Evolutionary conservation across 2,888 invertebrate species (phyloP).

Genomic region (Hirtodrosophila confusa): DNA sequence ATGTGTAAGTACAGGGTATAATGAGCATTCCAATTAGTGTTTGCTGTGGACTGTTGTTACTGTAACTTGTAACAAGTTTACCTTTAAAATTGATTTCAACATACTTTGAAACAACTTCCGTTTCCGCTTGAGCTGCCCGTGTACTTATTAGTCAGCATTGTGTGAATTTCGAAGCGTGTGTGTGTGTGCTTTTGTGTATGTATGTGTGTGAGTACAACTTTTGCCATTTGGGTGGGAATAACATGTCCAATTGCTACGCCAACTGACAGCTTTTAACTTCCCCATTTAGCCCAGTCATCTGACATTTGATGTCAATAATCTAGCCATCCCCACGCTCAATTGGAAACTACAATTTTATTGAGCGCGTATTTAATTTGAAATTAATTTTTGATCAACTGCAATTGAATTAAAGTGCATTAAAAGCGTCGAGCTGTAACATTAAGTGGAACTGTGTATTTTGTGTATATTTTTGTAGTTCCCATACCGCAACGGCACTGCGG

Average conservation of each 20-base stretch:
- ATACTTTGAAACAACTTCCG: slow-evolving; percentile 76
- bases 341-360: slow-evolving; percentile 59
- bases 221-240: slow-evolving; percentile 25
- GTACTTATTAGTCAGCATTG: slow-evolving; percentile 60
- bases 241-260: slow-evolving; percentile 38
- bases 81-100: slow-evolving; percentile 76
- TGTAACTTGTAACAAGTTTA: slow-evolving; percentile 64
- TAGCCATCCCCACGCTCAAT: not conserved
- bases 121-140: slow-evolving; percentile 63
- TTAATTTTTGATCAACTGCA: slow-evolving; percentile 72
- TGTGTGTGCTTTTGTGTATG: slow-evolving; percentile 8
- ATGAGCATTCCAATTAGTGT: slow-evolving; percentile 72
- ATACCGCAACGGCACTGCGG: slow-evolving; percentile 36
- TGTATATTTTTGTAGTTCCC: slow-evolving; percentile 7
- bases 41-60: slow-evolving; percentile 10
- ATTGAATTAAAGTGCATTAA: slow-evolving; percentile 67
- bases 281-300: slow-evolving; percentile 35
- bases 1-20: slow-evolving; percentile 28
- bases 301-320: slow-evolving; percentile 54
- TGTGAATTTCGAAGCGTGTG: slow-evolving; percentile 25
- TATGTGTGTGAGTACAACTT: slow-evolving; percentile 44
- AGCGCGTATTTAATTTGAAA: slow-evolving; percentile 72
- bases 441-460: not conserved
- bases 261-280: slow-evolving; percentile 48
- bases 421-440: slow-evolving; percentile 10